Percentiles rank a stretch among this genome's conserved stretches.
Evolutionary conservation across 2,888 invertebrate genomes (phyloP).

Genomic region (Pristionchus japonicus): DNA sequence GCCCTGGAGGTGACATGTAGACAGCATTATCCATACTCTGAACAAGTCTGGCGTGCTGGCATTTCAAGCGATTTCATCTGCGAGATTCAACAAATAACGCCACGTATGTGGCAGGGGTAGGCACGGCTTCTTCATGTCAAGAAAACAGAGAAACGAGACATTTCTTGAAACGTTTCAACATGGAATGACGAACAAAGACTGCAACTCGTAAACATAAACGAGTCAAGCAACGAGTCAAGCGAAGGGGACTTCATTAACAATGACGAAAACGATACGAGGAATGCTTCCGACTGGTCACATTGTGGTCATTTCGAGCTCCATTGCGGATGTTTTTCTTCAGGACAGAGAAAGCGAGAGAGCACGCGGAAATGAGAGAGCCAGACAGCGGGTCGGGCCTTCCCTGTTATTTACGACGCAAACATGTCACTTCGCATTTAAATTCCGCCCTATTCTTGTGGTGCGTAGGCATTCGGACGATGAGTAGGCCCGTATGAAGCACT

Average conservation of each 20-base stretch:
- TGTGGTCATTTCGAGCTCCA: neutral
- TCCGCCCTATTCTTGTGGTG: neutral
- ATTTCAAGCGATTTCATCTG: neutral
- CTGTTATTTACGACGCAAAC: neutral
- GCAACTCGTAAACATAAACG: too few species aligned
- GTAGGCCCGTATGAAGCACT: too few species aligned
- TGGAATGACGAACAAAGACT: too few species aligned
- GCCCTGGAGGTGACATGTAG: neutral
- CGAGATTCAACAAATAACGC: neutral
- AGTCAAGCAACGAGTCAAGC: too few species aligned
- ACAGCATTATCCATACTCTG: neutral
- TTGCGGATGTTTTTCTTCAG: too few species aligned
- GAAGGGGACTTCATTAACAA: neutral
- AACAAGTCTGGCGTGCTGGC: neutral
- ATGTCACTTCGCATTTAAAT: slow-evolving; percentile 8
- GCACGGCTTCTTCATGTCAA: neutral
- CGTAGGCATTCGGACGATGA: neutral
- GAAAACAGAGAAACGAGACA: neutral
- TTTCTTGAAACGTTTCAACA: too few species aligned
- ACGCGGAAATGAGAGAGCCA: too few species aligned
- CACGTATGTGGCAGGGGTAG: too few species aligned
- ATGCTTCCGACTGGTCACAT: neutral
- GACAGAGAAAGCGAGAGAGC: too few species aligned
- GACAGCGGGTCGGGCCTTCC: neutral
- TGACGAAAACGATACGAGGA: neutral